Percentiles rank a stretch among this genome's conserved stretches.
These are phyloP conservation scores for Cacatua alba DNA, from an alignment of 2,113 vertebrate species.

Conservation along the genomic window DNA sequence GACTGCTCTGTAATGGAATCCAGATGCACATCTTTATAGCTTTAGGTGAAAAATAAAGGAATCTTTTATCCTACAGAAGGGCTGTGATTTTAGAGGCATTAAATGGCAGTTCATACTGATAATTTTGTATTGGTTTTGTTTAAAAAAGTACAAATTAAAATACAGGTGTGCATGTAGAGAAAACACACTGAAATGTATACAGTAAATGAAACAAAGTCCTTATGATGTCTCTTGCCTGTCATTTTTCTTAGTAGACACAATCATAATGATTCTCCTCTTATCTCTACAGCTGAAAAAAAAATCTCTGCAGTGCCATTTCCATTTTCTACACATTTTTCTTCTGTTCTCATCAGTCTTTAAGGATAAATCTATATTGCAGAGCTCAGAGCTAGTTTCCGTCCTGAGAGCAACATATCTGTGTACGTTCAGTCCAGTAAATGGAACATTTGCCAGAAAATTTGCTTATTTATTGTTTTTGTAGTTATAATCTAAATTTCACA, in stretches of 20 bases:
- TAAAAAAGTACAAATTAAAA: not conserved
- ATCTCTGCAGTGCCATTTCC: not conserved
- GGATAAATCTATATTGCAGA: not conserved
- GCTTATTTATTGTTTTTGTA: not conserved
- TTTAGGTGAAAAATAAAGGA: not conserved
- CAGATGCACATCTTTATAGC: not conserved
- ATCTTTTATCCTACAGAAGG: not conserved
- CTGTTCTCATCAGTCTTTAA: not conserved
- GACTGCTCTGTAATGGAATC: not conserved
- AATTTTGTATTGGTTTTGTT: not conserved
- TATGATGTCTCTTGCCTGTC: not conserved
- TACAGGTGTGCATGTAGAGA: not conserved
- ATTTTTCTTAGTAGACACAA: not conserved
- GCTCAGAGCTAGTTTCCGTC: not conserved
- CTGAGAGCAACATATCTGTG: not conserved
- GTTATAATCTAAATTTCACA: not conserved
- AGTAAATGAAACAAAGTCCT: not conserved
- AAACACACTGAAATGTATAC: not conserved
- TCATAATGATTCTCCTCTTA: not conserved
- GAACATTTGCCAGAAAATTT: not conserved
- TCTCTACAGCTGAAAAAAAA: not conserved
- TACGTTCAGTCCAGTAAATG: not conserved
- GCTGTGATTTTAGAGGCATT: not conserved
- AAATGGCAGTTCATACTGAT: not conserved
- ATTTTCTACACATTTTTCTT: not conserved